These are phyloP conservation scores for Aplysia californica DNA, from an alignment of 1,140 invertebrate genomes.

Conservation along the genomic window DNA sequence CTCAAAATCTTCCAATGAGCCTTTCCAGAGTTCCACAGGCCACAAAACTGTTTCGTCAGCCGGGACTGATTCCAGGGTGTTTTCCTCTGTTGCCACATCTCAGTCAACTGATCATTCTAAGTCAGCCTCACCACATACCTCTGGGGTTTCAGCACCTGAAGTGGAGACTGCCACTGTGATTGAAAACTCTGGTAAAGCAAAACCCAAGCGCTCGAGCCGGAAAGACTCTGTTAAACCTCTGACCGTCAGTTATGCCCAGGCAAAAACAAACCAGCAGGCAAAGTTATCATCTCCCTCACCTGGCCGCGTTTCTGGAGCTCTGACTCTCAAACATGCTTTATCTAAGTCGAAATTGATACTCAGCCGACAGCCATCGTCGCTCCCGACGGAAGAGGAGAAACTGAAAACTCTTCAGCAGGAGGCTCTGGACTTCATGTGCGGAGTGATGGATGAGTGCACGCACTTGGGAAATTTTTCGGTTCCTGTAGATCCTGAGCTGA, in stretches of 20 bases:
- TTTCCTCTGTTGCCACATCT: too few relatives aligned
- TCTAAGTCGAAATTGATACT: conserved; percentile 28
- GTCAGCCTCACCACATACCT: too few relatives aligned
- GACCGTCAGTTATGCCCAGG: neutral
- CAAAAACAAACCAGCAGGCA: neutral
- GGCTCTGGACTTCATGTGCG: conserved; percentile 90
- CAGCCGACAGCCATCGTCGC: neutral
- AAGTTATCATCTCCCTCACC: too few relatives aligned
- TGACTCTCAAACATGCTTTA: conserved; percentile 21
- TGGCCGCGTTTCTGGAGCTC: neutral
- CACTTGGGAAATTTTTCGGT: conserved; percentile 92
- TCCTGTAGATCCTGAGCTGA: conserved; percentile 77
- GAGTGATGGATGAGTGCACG: conserved; percentile 99
- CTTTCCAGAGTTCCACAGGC: too few relatives aligned
- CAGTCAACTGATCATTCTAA: too few relatives aligned
- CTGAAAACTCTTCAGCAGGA: conserved; percentile 34
- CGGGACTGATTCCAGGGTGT: too few relatives aligned
- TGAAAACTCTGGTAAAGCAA: neutral
- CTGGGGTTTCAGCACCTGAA: neutral
- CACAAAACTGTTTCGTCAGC: too few relatives aligned
- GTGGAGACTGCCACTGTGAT: neutral
- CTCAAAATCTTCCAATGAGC: neutral
- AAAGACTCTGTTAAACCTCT: neutral
- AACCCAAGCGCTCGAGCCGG: neutral
- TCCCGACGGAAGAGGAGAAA: neutral